Percentiles rank a stretch among this genome's conserved stretches.
phyloP scores from a whole-genome alignment of 1,140 invertebrate genomes.

The Bombus superbus region DNA sequence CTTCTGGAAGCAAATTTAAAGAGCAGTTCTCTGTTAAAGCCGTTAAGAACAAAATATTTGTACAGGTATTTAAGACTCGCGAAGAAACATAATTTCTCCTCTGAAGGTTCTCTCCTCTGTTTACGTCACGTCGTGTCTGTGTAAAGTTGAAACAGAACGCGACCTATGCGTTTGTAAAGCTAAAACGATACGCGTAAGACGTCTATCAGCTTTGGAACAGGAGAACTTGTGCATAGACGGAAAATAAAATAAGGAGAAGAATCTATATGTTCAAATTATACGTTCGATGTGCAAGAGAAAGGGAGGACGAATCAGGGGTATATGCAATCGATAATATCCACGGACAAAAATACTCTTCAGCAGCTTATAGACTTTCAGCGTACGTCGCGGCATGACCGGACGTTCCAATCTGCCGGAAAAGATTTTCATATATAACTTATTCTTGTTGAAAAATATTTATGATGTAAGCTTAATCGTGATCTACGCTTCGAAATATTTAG shows the following conservation, averaged over 20 bases:
- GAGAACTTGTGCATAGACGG: neutral
- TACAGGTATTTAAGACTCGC: neutral
- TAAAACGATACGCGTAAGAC: neutral
- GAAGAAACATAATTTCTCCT: neutral
- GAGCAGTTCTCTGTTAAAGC: neutral
- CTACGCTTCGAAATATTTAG: neutral
- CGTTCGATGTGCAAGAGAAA: constrained; percentile 3
- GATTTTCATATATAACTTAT: constrained; percentile 27
- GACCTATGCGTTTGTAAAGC: neutral
- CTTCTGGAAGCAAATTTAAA: neutral
- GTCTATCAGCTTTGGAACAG: neutral
- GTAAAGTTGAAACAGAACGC: too few species aligned
- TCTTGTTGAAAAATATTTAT: constrained; percentile 10
- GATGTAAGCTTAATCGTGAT: neutral
- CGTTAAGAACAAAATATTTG: neutral
- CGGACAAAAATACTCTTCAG: constrained; percentile 72
- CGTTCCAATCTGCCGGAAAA: constrained; percentile 42
- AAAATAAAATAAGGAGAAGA: constrained; percentile 30
- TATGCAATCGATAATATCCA: constrained; percentile 74
- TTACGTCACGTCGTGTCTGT: too few species aligned
- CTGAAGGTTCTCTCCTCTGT: too few species aligned
- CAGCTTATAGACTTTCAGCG: constrained; percentile 63
- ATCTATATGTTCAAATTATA: neutral
- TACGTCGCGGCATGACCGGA: constrained; percentile 29
- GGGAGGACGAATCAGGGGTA: constrained; percentile 52